These are phyloP conservation scores for Suncus etruscus DNA, from an alignment of 2,113 vertebrate genomes.

Conservation along the genomic window DNA sequence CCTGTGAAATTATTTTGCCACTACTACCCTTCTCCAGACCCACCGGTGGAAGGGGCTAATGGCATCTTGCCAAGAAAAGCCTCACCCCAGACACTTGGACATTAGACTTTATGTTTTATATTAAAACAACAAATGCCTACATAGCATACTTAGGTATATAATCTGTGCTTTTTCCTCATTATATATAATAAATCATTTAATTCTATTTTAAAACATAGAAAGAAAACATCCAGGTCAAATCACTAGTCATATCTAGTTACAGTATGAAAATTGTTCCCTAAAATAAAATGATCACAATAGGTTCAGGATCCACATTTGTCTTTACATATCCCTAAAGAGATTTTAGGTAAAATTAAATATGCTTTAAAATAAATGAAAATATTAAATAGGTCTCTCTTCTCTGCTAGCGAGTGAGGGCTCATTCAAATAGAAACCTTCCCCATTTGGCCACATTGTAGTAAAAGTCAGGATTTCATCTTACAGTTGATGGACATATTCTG, in stretches of 20 bases:
- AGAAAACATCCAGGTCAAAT: slow-evolving; percentile 47
- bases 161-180: neutral
- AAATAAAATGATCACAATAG: slow-evolving; percentile 36
- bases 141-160: neutral
- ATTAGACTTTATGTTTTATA: no score
- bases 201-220: slow-evolving; percentile 30
- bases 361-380: neutral
- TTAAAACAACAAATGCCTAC: no score
- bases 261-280: slow-evolving; percentile 38
- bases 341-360: slow-evolving; percentile 10
- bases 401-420: neutral
- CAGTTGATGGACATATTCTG: neutral
- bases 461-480: no score
- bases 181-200: slow-evolving; percentile 9
- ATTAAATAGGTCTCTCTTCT: neutral
- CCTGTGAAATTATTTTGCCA: no score
- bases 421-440: no score
- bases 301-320: slow-evolving; percentile 2
- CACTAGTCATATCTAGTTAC: slow-evolving; percentile 8
- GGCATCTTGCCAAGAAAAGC: no score
- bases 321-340: slow-evolving; percentile 13
- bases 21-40: no score
- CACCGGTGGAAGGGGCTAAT: no score
- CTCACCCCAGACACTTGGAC: no score
- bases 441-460: no score